Evolutionary conservation across 2,113 vertebrate genomes (phyloP).

Genomic region (Struthidea cinerea): DNA sequence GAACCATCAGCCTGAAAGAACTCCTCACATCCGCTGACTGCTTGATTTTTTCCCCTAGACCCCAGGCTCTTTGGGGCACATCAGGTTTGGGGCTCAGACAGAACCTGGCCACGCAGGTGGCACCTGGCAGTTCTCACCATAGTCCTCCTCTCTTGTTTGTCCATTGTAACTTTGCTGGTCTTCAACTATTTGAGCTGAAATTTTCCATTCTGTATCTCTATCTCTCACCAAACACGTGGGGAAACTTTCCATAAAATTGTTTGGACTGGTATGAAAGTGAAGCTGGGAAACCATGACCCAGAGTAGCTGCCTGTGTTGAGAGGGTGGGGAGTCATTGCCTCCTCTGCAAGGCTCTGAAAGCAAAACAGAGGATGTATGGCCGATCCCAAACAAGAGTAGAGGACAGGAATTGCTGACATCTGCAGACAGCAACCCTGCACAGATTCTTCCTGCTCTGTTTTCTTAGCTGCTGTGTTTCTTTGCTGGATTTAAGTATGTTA

Average conservation of each 20-base stretch:
- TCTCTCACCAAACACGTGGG: background rate
- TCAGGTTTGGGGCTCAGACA: background rate
- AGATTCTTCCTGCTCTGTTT: background rate
- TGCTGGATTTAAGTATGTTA: background rate
- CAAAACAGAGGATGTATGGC: fast-evolving
- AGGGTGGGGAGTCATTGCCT: background rate
- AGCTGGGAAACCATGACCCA: fast-evolving
- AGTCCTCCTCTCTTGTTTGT: background rate
- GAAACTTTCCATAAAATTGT: background rate
- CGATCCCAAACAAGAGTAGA: background rate
- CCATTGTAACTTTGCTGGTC: background rate
- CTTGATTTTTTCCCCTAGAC: background rate
- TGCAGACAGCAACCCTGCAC: background rate
- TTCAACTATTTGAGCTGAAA: background rate
- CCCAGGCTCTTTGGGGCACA: background rate
- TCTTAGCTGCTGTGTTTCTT: background rate
- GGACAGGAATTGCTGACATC: background rate
- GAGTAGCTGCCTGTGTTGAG: background rate
- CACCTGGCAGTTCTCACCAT: conserved; percentile 28
- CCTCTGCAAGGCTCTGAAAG: background rate
- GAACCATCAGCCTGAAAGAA: background rate
- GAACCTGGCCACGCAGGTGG: fast-evolving
- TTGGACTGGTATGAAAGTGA: background rate
- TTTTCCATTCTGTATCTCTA: conserved; percentile 16
- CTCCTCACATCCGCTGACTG: background rate